Evolutionary conservation across 1,140 invertebrate genomes (phyloP).

Genomic region (Aricia agestis): DNA sequence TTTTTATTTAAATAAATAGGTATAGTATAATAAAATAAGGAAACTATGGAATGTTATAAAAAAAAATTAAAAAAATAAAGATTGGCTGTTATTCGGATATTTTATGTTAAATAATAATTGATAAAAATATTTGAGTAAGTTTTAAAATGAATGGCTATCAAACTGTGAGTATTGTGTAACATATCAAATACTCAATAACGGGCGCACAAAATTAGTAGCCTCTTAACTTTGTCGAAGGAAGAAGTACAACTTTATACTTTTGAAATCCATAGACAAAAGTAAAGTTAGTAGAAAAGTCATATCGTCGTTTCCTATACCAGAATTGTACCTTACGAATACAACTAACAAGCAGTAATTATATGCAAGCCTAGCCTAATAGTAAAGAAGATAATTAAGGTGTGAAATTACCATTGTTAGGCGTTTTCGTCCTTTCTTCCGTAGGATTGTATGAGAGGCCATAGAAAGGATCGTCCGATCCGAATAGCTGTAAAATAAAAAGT

Average conservation of each 20-base stretch:
- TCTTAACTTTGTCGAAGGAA: background rate
- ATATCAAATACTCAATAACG: background rate
- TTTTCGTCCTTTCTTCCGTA: constrained; percentile 57
- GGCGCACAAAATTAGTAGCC: background rate
- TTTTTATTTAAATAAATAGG: too few species aligned
- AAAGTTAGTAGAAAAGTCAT: background rate
- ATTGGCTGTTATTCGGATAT: too few species aligned
- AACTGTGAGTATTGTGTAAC: background rate
- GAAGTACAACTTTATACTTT: background rate
- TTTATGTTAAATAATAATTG: too few species aligned
- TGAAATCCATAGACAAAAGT: constrained; percentile 1
- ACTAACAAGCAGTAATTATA: background rate
- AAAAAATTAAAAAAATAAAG: too few species aligned
- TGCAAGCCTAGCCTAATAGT: background rate
- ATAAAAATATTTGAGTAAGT: background rate
- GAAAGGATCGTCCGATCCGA: constrained; percentile 72
- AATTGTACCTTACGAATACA: background rate
- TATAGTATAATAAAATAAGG: too few species aligned
- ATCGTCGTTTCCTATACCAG: background rate
- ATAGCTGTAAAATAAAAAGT: constrained; percentile 54
- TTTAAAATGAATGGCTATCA: too few species aligned
- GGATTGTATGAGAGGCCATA: constrained; percentile 66
- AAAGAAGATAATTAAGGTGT: background rate
- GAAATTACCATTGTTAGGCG: constrained; percentile 57
- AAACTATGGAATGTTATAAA: too few species aligned